phyloP scores from a whole-genome alignment of 2,888 invertebrate species.

The Hanleya hanleyi region DNA sequence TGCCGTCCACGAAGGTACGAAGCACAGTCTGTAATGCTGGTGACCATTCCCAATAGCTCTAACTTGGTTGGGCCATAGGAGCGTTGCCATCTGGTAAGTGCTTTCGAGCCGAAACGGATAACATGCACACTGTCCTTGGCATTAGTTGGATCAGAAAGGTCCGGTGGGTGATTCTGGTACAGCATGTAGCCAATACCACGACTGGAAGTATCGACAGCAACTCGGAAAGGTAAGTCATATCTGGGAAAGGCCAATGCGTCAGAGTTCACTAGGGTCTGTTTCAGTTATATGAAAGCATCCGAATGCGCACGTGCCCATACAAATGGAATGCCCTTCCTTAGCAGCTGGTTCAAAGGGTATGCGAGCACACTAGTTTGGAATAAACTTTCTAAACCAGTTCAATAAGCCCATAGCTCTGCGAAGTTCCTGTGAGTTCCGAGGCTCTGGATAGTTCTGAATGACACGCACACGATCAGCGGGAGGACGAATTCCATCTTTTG shows the following conservation, averaged over 20 bases:
- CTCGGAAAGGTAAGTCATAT: slow-evolving; percentile 15
- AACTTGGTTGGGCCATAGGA: slow-evolving; percentile 2
- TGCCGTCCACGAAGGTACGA: neutral
- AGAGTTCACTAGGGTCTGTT: slow-evolving; percentile 3
- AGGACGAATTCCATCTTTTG: too few relatives aligned
- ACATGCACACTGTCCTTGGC: neutral
- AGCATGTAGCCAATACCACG: slow-evolving; percentile 11
- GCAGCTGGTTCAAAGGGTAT: neutral
- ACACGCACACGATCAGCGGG: too few relatives aligned
- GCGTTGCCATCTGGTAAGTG: neutral
- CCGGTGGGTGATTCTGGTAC: neutral
- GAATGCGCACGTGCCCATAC: neutral
- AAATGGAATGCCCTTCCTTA: slow-evolving; percentile 4
- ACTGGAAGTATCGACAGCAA: slow-evolving; percentile 16
- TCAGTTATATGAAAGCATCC: slow-evolving; percentile 11
- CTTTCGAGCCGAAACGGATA: slow-evolving; percentile 1
- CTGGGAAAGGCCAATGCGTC: slow-evolving; percentile 16
- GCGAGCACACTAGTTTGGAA: slow-evolving; percentile 14
- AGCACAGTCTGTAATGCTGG: neutral
- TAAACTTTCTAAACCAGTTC: slow-evolving; percentile 20
- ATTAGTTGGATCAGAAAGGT: neutral
- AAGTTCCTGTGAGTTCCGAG: too few relatives aligned
- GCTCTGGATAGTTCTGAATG: too few relatives aligned
- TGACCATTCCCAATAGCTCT: slow-evolving; percentile 6
- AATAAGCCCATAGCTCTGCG: too few relatives aligned